phyloP scores from a whole-genome alignment of 1,140 invertebrate species.

The Caerostris extrusa region DNA sequence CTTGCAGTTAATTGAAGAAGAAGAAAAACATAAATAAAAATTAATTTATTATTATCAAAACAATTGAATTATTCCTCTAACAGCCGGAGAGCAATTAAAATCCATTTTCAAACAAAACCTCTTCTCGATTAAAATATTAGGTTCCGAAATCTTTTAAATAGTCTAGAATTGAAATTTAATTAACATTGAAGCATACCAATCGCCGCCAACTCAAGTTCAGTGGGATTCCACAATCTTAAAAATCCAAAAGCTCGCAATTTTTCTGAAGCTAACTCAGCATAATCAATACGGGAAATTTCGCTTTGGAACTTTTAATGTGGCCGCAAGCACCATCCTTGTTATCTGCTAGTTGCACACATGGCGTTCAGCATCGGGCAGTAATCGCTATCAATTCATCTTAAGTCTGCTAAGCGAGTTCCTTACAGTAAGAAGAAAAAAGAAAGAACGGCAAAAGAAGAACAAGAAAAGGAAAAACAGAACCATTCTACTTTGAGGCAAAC shows the following conservation, averaged over 20 bases:
- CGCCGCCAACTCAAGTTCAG: not conserved
- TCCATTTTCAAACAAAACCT: not conserved
- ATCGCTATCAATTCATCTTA: slow-evolving; percentile 69
- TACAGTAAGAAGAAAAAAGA: not conserved
- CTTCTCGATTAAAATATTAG: slow-evolving; percentile 20
- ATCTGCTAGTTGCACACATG: slow-evolving; percentile 48
- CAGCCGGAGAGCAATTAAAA: not conserved
- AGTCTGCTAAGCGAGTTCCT: not conserved
- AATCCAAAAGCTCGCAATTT: slow-evolving; percentile 21
- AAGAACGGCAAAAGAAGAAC: not conserved
- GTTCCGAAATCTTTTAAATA: not conserved
- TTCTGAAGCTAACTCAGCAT: not conserved
- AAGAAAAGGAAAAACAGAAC: not conserved
- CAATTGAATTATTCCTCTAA: not conserved
- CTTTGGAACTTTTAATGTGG: slow-evolving; percentile 30
- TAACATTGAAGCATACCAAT: slow-evolving; percentile 57
- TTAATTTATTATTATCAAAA: not conserved
- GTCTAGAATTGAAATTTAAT: slow-evolving; percentile 18
- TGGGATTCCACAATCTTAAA: not conserved
- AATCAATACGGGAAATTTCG: slow-evolving; percentile 57
- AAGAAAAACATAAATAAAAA: too few relatives aligned
- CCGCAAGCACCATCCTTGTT: slow-evolving; percentile 33
- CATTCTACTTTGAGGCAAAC: slow-evolving; percentile 43
- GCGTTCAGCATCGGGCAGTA: slow-evolving; percentile 57
- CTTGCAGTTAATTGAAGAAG: too few relatives aligned